phyloP scores from a whole-genome alignment of 2,113 vertebrate species.

The Perca fluviatilis region DNA sequence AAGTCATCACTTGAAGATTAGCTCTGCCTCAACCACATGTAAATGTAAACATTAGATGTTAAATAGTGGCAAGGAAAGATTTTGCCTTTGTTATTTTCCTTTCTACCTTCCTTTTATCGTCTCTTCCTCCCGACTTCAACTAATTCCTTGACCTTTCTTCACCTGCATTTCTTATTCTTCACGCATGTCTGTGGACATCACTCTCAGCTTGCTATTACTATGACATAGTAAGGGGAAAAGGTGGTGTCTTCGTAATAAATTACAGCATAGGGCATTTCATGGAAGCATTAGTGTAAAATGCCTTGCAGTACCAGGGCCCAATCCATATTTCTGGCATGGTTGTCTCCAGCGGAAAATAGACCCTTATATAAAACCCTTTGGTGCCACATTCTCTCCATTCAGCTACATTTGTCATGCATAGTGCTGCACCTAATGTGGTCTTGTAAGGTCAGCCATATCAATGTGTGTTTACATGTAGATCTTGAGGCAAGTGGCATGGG shows the following conservation, averaged over 20 bases:
- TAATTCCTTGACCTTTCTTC: constrained; percentile 32
- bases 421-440: neutral
- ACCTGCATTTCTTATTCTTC: constrained; percentile 35
- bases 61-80: neutral
- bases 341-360: constrained; percentile 53
- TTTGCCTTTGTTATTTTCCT: neutral
- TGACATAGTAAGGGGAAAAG: constrained; percentile 25
- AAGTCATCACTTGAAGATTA: neutral
- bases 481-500: neutral
- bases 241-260: constrained; percentile 51
- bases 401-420: constrained; percentile 44
- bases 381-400: constrained; percentile 34
- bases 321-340: constrained; percentile 59
- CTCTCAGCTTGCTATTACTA: constrained; percentile 10
- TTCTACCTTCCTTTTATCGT: neutral
- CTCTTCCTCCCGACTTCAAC: neutral
- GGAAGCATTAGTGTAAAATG: constrained; percentile 53
- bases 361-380: constrained; percentile 10
- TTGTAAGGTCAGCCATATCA: constrained; percentile 18
- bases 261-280: constrained; percentile 26
- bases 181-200: constrained; percentile 1
- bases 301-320: constrained; percentile 31
- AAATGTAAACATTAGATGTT: neutral
- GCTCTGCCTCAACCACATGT: neutral
- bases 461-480: neutral